These are phyloP conservation scores for Girardia tigrina DNA, from an alignment of 2,888 invertebrate species.

Conservation along the genomic window DNA sequence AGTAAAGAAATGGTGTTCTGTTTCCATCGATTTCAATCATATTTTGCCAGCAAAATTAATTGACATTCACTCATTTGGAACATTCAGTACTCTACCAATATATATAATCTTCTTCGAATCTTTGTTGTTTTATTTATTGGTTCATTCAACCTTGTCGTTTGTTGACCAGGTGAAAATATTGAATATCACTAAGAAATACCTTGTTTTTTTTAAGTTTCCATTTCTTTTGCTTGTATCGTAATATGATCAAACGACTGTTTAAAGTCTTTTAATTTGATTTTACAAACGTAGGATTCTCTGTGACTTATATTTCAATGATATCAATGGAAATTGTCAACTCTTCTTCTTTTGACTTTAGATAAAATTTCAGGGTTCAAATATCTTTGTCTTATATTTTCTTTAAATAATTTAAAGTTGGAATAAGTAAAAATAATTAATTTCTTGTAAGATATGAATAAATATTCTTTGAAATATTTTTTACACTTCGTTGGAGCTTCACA, in stretches of 20 bases:
- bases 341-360: background rate
- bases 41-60: background rate
- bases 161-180: slow-evolving; percentile 2
- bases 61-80: background rate
- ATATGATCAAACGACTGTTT: slow-evolving; percentile 20
- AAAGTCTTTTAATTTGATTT: background rate
- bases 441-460: no score
- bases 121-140: background rate
- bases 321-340: background rate
- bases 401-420: background rate
- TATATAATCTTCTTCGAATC: background rate
- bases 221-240: background rate
- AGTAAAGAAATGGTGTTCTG: no score
- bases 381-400: background rate
- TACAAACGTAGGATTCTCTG: background rate
- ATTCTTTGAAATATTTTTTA: no score
- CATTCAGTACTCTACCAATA: background rate
- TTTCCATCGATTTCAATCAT: no score
- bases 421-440: no score
- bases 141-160: background rate
- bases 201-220: background rate
- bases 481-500: no score
- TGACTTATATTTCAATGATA: background rate
- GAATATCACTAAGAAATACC: background rate
- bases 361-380: background rate